These are phyloP conservation scores for Nebria ingens DNA, from an alignment of 1,140 invertebrate genomes.

Conservation along the genomic window DNA sequence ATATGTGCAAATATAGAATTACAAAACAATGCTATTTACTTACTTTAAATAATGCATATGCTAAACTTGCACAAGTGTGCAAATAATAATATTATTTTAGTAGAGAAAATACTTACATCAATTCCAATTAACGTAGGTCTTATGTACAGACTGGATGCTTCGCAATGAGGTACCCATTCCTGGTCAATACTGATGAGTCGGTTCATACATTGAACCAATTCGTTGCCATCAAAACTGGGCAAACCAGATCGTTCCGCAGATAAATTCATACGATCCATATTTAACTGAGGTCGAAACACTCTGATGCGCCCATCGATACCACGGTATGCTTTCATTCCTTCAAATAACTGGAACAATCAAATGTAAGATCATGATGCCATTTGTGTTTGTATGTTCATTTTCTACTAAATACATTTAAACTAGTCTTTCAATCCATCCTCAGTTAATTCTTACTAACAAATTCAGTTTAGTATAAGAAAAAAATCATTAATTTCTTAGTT, in stretches of 20 bases:
- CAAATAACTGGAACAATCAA: conserved; percentile 83
- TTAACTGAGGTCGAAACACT: conserved; percentile 89
- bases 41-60: no score
- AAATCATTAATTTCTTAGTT: no score
- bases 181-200: conserved; percentile 85
- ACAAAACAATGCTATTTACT: no score
- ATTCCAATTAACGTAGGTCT: conserved; percentile 94
- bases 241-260: conserved; percentile 77
- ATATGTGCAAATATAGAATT: no score
- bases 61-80: no score
- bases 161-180: conserved; percentile 93
- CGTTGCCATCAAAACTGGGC: conserved; percentile 80
- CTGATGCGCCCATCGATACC: conserved; percentile 88
- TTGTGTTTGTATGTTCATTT: no score
- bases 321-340: conserved; percentile 96
- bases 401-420: no score
- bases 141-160: conserved; percentile 85
- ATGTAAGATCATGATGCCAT: no score
- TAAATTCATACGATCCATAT: conserved; percentile 86
- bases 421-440: no score
- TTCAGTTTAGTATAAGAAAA: no score
- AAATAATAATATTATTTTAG: background rate
- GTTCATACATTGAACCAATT: conserved; percentile 80
- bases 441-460: no score
- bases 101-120: conserved; percentile 65